Percentiles rank a stretch among this genome's conserved stretches.
Evolutionary conservation across 2,797 vertebrate species (phyloP).

Genomic region (Fistularia commersonii): DNA sequence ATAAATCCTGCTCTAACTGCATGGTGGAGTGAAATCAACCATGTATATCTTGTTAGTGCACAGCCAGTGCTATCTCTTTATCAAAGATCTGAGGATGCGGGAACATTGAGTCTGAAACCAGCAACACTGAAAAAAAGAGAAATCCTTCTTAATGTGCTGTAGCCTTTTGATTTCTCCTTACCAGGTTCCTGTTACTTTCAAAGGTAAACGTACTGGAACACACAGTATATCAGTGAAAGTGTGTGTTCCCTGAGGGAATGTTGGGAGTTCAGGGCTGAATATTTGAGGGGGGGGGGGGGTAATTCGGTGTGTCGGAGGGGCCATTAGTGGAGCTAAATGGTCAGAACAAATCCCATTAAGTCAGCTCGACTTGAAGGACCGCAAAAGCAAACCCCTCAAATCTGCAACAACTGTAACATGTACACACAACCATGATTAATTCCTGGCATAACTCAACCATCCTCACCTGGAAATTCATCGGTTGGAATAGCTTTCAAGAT

Average conservation of each 20-base stretch:
- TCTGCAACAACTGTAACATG: constrained; percentile 6
- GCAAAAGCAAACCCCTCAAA: neutral
- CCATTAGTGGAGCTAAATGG: constrained; percentile 72
- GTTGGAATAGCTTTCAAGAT: constrained; percentile 17
- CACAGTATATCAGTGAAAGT: constrained; percentile 51
- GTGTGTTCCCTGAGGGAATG: constrained; percentile 25
- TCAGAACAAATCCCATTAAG: constrained; percentile 63
- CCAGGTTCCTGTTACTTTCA: constrained; percentile 18
- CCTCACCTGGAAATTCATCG: constrained; percentile 9
- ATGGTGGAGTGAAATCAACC: constrained; percentile 24
- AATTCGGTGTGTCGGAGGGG: constrained; percentile 56
- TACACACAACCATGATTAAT: constrained; percentile 1
- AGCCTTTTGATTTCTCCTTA: constrained; percentile 36
- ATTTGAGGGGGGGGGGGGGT: constrained; percentile 54
- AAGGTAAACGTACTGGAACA: constrained; percentile 26
- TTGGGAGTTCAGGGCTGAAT: constrained; percentile 52
- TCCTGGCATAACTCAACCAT: constrained; percentile 10
- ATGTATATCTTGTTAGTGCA: constrained; percentile 18
- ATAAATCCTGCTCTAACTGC: constrained; percentile 9
- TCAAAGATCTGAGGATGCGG: no score
- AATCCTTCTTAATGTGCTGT: constrained; percentile 12
- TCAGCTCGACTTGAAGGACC: constrained; percentile 6
- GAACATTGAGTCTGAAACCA: no score
- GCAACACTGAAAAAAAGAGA: constrained; percentile 29
- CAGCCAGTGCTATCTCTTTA: no score